A percentile compares a stretch with the other conserved stretches of the same genome.
Conservation (phyloP, 1,140 invertebrate genomes). For the Procambarus virginalis region DNA sequence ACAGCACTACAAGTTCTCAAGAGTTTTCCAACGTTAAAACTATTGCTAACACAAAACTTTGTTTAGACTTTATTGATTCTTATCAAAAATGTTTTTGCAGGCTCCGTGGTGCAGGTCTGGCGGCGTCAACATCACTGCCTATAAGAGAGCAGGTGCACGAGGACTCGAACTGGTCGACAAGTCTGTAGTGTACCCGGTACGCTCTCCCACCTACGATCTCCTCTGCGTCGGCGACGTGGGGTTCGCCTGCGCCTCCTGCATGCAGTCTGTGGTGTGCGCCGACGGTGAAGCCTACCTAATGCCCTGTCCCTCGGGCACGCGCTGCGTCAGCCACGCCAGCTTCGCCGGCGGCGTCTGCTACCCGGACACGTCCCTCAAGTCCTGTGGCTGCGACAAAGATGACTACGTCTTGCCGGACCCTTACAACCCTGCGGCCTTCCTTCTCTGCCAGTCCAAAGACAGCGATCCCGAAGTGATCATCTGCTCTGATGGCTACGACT, state of each 20-base stretch:
- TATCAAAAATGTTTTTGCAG: background rate
- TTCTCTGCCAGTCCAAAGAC: background rate
- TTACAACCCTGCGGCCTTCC: background rate
- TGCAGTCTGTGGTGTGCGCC: constrained; percentile 14
- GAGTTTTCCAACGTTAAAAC: no score
- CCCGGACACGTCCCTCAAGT: background rate
- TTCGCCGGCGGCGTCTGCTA: constrained; percentile 6
- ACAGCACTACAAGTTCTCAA: no score
- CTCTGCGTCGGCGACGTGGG: background rate
- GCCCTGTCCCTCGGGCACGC: background rate
- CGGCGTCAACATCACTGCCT: background rate
- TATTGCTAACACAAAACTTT: no score
- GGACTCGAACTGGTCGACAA: background rate
- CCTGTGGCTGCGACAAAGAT: background rate
- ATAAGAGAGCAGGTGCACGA: background rate
- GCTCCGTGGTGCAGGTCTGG: background rate
- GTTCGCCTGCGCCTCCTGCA: constrained; percentile 31
- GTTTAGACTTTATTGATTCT: no score
- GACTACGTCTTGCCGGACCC: background rate
- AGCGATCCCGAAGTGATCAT: background rate
- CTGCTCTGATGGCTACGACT: background rate
- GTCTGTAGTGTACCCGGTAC: background rate
- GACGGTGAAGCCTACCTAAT: background rate
- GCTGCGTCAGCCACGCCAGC: background rate
- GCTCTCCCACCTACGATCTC: background rate